These are phyloP conservation scores for Notarius quadriscutis DNA, from an alignment of 2,113 vertebrate genomes.

Conservation along the genomic window DNA sequence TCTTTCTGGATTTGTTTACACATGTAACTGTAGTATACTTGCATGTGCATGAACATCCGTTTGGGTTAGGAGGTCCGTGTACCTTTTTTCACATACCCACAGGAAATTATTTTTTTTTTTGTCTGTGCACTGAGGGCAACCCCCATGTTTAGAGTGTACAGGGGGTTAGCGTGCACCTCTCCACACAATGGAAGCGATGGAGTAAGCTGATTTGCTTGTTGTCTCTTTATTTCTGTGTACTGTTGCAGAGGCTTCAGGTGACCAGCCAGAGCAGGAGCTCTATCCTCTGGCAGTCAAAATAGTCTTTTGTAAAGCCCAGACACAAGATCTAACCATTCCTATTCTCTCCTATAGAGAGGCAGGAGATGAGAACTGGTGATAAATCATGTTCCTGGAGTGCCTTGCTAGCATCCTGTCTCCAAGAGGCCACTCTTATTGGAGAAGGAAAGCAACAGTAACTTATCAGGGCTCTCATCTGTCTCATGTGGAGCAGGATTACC, in stretches of 20 bases:
- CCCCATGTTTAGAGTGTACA: not conserved
- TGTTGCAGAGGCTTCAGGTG: constrained; percentile 51
- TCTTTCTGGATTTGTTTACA: not conserved
- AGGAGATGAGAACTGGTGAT: constrained; percentile 59
- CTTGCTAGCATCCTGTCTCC: constrained; percentile 24
- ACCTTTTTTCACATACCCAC: constrained; percentile 15
- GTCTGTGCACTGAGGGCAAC: constrained; percentile 5
- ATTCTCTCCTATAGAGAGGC: constrained; percentile 46
- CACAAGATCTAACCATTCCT: constrained; percentile 52
- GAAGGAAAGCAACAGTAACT: constrained; percentile 38
- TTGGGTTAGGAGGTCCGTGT: not conserved
- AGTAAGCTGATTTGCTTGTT: constrained; percentile 57
- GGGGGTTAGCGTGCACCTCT: constrained; percentile 7
- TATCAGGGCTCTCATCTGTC: constrained; percentile 46
- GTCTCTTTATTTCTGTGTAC: constrained; percentile 54
- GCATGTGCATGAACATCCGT: constrained; percentile 11
- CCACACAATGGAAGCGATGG: constrained; percentile 55
- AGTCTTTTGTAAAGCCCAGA: constrained; percentile 70
- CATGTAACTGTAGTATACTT: not conserved
- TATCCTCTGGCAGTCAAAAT: constrained; percentile 60
- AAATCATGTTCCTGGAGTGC: constrained; percentile 45
- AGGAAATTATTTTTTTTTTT: not conserved
- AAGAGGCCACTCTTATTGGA: constrained; percentile 43
- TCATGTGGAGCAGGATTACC: not conserved
- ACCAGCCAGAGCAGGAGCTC: constrained; percentile 33